These are phyloP conservation scores for Sarcophaga subvicina DNA, from an alignment of 2,888 invertebrate species.

Conservation along the genomic window DNA sequence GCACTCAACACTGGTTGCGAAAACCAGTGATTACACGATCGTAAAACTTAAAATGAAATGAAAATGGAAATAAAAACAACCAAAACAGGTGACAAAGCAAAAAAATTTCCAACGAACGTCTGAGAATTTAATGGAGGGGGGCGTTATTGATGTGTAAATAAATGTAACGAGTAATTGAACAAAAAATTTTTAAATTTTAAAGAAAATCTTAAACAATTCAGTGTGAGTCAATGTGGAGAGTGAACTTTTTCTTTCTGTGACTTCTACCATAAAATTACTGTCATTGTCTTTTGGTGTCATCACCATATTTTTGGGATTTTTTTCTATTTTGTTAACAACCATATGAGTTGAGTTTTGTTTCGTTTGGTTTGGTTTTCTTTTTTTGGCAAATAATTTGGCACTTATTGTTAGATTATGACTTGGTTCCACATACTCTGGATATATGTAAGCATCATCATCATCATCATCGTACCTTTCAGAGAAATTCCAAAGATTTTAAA, in stretches of 20 bases:
- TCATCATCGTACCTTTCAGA: slow-evolving; percentile 52
- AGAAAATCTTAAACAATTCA: slow-evolving; percentile 17
- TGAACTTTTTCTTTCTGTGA: slow-evolving; percentile 50
- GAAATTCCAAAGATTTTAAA: not conserved
- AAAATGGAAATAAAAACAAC: not conserved
- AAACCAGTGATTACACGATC: slow-evolving; percentile 51
- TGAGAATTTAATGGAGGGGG: slow-evolving; percentile 17
- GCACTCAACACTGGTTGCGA: slow-evolving; percentile 58
- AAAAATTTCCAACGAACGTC: not conserved
- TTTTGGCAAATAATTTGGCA: slow-evolving; percentile 66
- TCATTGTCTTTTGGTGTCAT: slow-evolving; percentile 20
- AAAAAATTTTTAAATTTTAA: not conserved
- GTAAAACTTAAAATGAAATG: slow-evolving; percentile 46
- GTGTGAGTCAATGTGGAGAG: not conserved
- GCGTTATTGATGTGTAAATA: not conserved
- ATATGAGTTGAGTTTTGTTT: slow-evolving; percentile 69
- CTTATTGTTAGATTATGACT: slow-evolving; percentile 64
- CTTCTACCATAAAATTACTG: slow-evolving; percentile 32
- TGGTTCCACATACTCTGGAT: slow-evolving; percentile 20
- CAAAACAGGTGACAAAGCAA: slow-evolving; percentile 67
- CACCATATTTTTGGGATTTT: slow-evolving; percentile 2
- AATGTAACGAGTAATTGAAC: not conserved
- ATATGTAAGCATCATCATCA: not conserved
- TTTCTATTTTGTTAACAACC: slow-evolving; percentile 21
- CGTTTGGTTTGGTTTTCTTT: slow-evolving; percentile 37